These are phyloP conservation scores for Lampris incognitus DNA, from an alignment of 2,113 vertebrate genomes.

Conservation along the genomic window DNA sequence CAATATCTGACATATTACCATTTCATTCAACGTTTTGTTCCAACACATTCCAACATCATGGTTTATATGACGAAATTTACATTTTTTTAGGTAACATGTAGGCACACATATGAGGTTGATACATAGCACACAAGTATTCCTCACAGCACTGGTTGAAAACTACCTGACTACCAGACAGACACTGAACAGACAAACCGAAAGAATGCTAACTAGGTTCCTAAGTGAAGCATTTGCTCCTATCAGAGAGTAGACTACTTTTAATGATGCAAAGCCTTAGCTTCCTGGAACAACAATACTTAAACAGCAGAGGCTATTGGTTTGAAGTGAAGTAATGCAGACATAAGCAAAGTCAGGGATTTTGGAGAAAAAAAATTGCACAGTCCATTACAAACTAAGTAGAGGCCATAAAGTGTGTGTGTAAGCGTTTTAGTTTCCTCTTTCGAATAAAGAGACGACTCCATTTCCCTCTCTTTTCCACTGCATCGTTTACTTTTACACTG, in stretches of 20 bases:
- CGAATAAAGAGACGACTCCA: background rate
- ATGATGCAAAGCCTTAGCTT: conserved; percentile 44
- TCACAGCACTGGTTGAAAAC: background rate
- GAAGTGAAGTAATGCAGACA: conserved; percentile 35
- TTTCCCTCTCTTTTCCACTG: background rate
- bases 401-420: conserved; percentile 19
- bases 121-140: background rate
- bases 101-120: no score
- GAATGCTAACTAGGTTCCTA: background rate
- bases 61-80: no score
- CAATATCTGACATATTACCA: no score
- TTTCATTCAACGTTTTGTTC: no score
- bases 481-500: no score
- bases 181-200: background rate
- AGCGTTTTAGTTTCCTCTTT: conserved; percentile 56
- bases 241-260: conserved; percentile 33
- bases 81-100: no score
- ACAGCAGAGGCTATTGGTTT: conserved; percentile 7
- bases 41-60: no score
- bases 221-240: conserved; percentile 1
- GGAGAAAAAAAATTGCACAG: background rate
- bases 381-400: background rate
- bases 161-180: background rate
- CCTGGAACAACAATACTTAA: conserved; percentile 29
- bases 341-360: conserved; percentile 20